Evolutionary conservation across 1,140 invertebrate species (phyloP).

Genomic region (Tetramorium parvispinum): DNA sequence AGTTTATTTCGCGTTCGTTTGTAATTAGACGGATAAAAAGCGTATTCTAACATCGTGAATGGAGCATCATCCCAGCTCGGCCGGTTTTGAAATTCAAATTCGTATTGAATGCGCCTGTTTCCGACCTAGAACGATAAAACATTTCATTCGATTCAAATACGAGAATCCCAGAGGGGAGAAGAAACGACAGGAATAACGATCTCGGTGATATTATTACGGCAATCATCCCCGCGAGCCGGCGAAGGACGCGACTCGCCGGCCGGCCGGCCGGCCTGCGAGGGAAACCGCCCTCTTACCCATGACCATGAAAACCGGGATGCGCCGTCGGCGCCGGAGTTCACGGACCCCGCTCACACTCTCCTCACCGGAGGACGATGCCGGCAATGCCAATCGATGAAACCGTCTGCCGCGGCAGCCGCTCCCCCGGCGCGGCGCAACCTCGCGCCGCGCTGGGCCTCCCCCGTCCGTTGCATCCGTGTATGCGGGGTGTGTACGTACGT

Average conservation of each 20-base stretch:
- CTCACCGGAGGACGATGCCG: slow-evolving; percentile 46
- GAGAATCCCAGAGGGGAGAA: not conserved
- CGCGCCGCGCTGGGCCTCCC: slow-evolving; percentile 13
- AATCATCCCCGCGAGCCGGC: not conserved
- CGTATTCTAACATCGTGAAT: not conserved
- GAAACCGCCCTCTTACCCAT: slow-evolving; percentile 69
- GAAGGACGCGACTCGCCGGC: not conserved
- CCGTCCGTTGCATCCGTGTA: not conserved
- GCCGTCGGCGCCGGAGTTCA: slow-evolving; percentile 61
- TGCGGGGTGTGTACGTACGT: not conserved
- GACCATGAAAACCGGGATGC: slow-evolving; percentile 72
- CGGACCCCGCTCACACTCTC: slow-evolving; percentile 56
- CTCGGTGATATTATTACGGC: not conserved
- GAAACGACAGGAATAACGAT: not conserved
- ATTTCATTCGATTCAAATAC: not conserved
- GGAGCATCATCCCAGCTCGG: not conserved
- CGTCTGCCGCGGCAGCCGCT: slow-evolving; percentile 72
- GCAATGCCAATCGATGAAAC: slow-evolving; percentile 79
- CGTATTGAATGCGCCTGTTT: not conserved
- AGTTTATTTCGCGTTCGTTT: not conserved
- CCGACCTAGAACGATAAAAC: not conserved
- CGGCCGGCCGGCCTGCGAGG: not conserved
- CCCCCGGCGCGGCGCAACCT: slow-evolving; percentile 50
- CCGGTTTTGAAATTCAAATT: not conserved
- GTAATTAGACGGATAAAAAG: not conserved